phyloP scores from a whole-genome alignment of 2,888 invertebrate genomes.

The Caenorhabditis sinica region DNA sequence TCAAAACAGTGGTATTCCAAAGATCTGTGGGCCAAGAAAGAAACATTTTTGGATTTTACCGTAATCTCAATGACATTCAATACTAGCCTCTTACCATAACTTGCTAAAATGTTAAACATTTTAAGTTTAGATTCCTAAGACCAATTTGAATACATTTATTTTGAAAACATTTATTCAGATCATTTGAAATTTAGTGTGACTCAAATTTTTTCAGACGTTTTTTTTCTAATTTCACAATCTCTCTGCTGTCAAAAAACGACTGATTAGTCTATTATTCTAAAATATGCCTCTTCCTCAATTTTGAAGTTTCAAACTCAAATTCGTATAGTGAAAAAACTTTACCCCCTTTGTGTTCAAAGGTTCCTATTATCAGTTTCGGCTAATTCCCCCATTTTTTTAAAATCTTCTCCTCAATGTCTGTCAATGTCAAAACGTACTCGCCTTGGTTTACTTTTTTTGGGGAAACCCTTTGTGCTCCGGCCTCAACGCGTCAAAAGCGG shows the following conservation, averaged over 20 bases:
- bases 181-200: too few species aligned
- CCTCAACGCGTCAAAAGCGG: constrained; percentile 57
- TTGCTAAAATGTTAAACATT: too few species aligned
- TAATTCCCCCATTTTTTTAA: background rate
- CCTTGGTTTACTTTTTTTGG: background rate
- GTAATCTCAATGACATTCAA: too few species aligned
- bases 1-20: background rate
- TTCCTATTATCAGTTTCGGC: constrained; percentile 29
- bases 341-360: background rate
- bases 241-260: background rate
- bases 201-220: background rate
- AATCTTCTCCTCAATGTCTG: constrained; percentile 2
- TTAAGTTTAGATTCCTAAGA: too few species aligned
- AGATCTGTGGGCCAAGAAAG: background rate
- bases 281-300: too few species aligned
- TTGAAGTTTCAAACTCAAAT: too few species aligned
- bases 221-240: background rate
- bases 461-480: constrained; percentile 54
- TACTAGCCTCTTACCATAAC: too few species aligned
- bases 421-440: background rate
- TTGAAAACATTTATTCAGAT: too few species aligned
- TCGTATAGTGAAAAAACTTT: background rate
- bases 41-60: too few species aligned
- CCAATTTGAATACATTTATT: too few species aligned
- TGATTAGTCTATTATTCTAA: too few species aligned